Evolutionary conservation across 1,140 invertebrate species (phyloP), one percentile per base, ranked within the genome.

Genomic region (Venustaconcha ellipsiformis): DNA sequence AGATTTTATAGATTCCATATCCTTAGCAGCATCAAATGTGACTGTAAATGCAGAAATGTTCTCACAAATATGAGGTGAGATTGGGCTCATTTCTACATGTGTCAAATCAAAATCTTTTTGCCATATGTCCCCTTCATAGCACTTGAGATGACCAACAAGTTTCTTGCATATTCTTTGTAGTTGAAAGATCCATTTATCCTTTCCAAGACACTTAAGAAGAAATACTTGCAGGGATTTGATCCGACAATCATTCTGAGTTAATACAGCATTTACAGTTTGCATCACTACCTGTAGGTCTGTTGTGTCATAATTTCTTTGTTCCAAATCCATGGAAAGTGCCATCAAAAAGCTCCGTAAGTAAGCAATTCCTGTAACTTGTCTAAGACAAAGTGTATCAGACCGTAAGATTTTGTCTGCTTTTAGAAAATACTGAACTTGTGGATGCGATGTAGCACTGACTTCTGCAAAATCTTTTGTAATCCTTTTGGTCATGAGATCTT

Each of bases 351-450:
- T 37, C 26, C 57, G 56, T 30, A 70, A 57, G 18, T 62, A 75
- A 15, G 73, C 73, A 64, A 75, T 20, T 37, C 67, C 66, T 20
- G 73, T 57, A n/a, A 69, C 17, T 13, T 64, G 64, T 37, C 15
- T 14, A 57, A 75, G 26, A 0, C 26, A n/a, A 69, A 57, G 3
- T 55, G 23, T 58, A 26, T 57, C 17, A 6, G 60, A 48, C 37
- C 1, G 37, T 48, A 48, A 48, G 4, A 48, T 48, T 48, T 48
- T 48, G 8, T 48, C 37, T 48, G 37, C 37, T 1, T 48, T 48
- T 0, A 48, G 8, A 48, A 48, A 48, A 48, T 48, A 48, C 37
- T 48, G 37, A 48, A 48, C 11, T 48, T 48, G 37, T 48, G 37
- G 37, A 48, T 48, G 5, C 11, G 37, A 11, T 48, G 37, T 48